Evolutionary conservation across 1,140 invertebrate genomes (phyloP), one percentile per base, ranked within the genome.

Genomic region (Maniola jurtina): DNA sequence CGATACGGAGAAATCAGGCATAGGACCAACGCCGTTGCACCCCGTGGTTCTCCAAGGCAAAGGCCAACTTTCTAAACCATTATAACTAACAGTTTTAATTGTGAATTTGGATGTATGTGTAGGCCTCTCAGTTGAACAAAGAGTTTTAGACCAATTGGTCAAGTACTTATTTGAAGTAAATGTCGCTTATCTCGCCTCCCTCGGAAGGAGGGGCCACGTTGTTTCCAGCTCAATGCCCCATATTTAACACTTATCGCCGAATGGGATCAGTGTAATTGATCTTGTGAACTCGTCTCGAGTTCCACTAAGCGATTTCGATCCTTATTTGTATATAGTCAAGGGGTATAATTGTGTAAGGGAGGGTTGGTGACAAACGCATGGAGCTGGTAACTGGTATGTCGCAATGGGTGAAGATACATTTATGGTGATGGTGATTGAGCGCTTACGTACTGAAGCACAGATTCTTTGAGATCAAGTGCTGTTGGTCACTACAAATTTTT

Each of bases 221-320:
- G 42, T 11, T 45, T 45, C 5, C 42, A n/a, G 9, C 42, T 45
- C 42, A 57, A 40, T 57, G 55, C 35, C 55, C 55, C 55, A 38
- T 57, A 57, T 57, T 57, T 57, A 57, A 57, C 35, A 57, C 55
- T 57, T 57, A 57, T 57, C 55, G n/a, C 55, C 55, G 14, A 57
- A 57, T 57, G 55, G 55, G 55, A 57, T 57, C 55, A 57, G 35
- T 38, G 55, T 57, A 57, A 57, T 57, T 57, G 55, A 57, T 57
- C 55, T 57, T 25, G 55, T 40, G 35, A 57, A 57, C 35, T 57
- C 15, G 55, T 57, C 55, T 55, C 35, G 35, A 4, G 3, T 40
- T 9, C 8, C n/a, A 8, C 36, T 25, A 40, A 14, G 55, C 55
- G 55, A 57, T 57, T 38, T 11, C n/a, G 34, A n/a, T 6, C 55